These are phyloP conservation scores for Polydrusus cervinus DNA, from an alignment of 2,888 invertebrate genomes.

Conservation along the genomic window DNA sequence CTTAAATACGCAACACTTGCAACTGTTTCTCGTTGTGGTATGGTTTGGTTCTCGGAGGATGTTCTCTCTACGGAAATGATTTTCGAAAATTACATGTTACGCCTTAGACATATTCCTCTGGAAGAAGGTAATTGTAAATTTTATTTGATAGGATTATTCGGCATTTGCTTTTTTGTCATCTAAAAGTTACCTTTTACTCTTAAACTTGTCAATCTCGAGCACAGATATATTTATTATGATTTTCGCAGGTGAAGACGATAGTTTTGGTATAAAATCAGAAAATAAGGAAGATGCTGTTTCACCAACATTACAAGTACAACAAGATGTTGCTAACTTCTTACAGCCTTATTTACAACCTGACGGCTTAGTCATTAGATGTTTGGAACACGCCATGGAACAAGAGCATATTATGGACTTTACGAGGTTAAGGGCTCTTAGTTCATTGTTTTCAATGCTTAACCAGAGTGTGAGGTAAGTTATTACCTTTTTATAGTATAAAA, in stretches of 20 bases:
- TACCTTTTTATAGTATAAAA: too few species aligned
- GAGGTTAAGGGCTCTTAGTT: slow-evolving; percentile 93
- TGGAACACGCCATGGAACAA: slow-evolving; percentile 92
- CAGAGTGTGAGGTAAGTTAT: slow-evolving; percentile 84
- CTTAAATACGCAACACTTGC: slow-evolving; percentile 98
- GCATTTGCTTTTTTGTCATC: too few species aligned
- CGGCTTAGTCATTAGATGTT: slow-evolving; percentile 92
- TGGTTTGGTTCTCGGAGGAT: slow-evolving; percentile 99
- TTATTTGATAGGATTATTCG: not conserved
- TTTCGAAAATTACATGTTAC: slow-evolving; percentile 94
- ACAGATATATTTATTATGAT: not conserved
- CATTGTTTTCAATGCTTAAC: slow-evolving; percentile 98
- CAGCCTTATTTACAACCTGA: slow-evolving; percentile 92
- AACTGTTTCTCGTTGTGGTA: slow-evolving; percentile 99
- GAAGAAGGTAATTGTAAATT: slow-evolving; percentile 77
- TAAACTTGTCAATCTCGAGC: too few species aligned
- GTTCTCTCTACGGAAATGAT: slow-evolving; percentile 99
- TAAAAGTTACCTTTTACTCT: too few species aligned
- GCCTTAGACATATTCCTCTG: slow-evolving; percentile 88
- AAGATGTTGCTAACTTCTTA: slow-evolving; percentile 89
- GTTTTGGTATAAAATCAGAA: slow-evolving; percentile 78
- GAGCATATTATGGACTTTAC: slow-evolving; percentile 99
- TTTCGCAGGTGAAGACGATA: slow-evolving; percentile 82
- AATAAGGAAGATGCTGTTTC: slow-evolving; percentile 86
- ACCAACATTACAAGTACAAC: slow-evolving; percentile 89